phyloP scores from a whole-genome alignment of 2,113 vertebrate genomes.

The cat (Felis catus) region F.catus_Fca126_mat1.0 CM031412.1:188262001-188262500 shows the following conservation, averaged over 20 bases:
- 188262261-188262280: background rate
- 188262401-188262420: conserved; percentile 21
- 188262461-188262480: background rate
- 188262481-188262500: background rate
- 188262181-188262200: background rate
- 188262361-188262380: background rate
- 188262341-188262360: background rate
- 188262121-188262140: background rate
- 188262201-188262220: conserved; percentile 58
- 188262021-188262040: background rate
- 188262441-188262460: background rate
- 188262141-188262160: conserved; percentile 6
- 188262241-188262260: conserved; percentile 29
- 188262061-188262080: background rate
- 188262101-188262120: background rate
- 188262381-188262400: background rate
- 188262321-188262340: conserved; percentile 23
- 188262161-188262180: conserved; percentile 50
- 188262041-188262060: background rate
- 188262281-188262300: background rate
- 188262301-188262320: background rate
- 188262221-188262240: conserved; percentile 47
- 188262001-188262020: background rate
- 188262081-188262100: background rate
- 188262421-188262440: background rate